Evolutionary conservation across 1,140 invertebrate genomes (phyloP).

Genomic region (Habropoda laboriosa): DNA sequence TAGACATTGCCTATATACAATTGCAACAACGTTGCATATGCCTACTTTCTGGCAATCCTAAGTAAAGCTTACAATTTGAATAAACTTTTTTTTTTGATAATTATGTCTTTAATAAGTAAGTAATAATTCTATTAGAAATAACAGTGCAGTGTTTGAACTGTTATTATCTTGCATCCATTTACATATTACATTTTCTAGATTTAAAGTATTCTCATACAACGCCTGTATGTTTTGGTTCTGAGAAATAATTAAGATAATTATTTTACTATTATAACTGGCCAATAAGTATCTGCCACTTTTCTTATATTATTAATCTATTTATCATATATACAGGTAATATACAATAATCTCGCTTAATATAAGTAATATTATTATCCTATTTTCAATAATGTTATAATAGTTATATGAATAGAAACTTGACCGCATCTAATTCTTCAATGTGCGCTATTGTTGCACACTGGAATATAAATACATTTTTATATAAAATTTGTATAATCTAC

Average conservation of each 20-base stretch:
- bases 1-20: conserved; percentile 72
- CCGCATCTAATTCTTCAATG: conserved; percentile 69
- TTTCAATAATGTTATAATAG: conserved; percentile 68
- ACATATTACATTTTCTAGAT: conserved; percentile 62
- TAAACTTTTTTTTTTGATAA: conserved; percentile 71
- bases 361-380: conserved; percentile 75
- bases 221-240: conserved; percentile 73
- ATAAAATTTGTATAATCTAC: conserved; percentile 77
- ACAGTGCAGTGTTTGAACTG: conserved; percentile 58
- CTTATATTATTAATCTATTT: conserved; percentile 77
- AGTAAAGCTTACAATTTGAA: conserved; percentile 74
- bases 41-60: conserved; percentile 72
- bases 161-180: conserved; percentile 58
- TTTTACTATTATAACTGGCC: conserved; percentile 77
- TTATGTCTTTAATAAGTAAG: conserved; percentile 71
- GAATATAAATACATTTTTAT: conserved; percentile 76
- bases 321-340: conserved; percentile 77
- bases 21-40: conserved; percentile 61
- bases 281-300: conserved; percentile 77
- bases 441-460: conserved; percentile 66
- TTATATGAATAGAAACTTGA: conserved; percentile 76
- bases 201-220: conserved; percentile 68
- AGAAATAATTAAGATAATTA: conserved; percentile 74
- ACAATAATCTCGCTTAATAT: conserved; percentile 71
- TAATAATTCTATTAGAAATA: conserved; percentile 71